A percentile compares a stretch with the other conserved stretches of the same genome.
phyloP scores from a whole-genome alignment of 1,140 invertebrate species.

The Drepana arcuata region DNA sequence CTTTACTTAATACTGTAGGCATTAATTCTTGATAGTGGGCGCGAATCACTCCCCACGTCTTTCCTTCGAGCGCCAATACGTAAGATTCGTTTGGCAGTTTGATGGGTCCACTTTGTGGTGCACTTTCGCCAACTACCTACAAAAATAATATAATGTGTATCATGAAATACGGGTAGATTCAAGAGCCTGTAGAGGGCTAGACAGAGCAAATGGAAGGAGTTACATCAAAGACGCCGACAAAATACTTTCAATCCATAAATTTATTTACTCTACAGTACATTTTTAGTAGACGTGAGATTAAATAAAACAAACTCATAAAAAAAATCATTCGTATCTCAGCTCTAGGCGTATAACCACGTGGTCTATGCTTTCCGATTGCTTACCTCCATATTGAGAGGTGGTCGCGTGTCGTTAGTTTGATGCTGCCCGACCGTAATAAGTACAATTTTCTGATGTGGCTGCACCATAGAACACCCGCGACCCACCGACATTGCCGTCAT shows the following conservation, averaged over 20 bases:
- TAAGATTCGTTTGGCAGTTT: conserved; percentile 70
- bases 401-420: conserved; percentile 51
- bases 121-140: conserved; percentile 53
- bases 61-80: conserved; percentile 81
- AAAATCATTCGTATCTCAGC: too few species aligned
- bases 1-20: conserved; percentile 78
- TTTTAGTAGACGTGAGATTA: background rate
- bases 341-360: too few species aligned
- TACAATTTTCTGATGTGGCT: conserved; percentile 82
- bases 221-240: too few species aligned
- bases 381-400: conserved; percentile 58
- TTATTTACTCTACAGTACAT: too few species aligned
- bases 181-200: too few species aligned
- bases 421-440: conserved; percentile 71
- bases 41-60: conserved; percentile 79
- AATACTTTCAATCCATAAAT: too few species aligned
- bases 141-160: too few species aligned
- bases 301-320: background rate
- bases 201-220: too few species aligned
- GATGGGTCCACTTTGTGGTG: too few species aligned
- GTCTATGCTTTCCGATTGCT: too few species aligned
- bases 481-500: conserved; percentile 94
- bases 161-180: too few species aligned
- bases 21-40: conserved; percentile 80
- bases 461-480: conserved; percentile 90